phyloP scores from a whole-genome alignment of 2,888 invertebrate species.

The Tetranychus piercei region DNA sequence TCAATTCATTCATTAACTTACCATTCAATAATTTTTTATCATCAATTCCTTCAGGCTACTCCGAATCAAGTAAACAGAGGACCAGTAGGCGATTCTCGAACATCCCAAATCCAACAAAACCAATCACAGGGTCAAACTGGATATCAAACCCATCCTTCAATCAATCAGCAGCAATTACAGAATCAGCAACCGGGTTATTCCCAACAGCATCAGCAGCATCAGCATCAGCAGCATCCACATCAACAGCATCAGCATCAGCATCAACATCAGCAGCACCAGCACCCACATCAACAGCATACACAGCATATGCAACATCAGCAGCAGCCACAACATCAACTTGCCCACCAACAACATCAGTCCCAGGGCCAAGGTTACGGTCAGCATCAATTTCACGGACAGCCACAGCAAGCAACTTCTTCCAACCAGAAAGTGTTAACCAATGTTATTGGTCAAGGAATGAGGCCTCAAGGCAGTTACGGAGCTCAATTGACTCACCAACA shows the following conservation, averaged over 20 bases:
- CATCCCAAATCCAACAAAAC: slow-evolving; percentile 7
- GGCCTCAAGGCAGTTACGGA: slow-evolving; percentile 31
- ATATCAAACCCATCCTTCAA: too few relatives aligned
- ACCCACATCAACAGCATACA: slow-evolving; percentile 13
- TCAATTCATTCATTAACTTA: not conserved
- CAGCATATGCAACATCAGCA: not conserved
- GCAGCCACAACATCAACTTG: not conserved
- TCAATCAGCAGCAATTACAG: too few relatives aligned
- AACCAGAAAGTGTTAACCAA: not conserved
- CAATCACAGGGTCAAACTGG: not conserved
- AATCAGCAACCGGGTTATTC: not conserved
- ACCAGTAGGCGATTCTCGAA: slow-evolving; percentile 9
- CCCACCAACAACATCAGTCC: slow-evolving; percentile 20
- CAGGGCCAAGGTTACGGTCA: slow-evolving; percentile 7
- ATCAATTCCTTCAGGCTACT: not conserved
- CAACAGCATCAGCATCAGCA: not conserved
- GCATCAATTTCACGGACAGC: not conserved
- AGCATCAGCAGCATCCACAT: slow-evolving; percentile 5
- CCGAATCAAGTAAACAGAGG: slow-evolving; percentile 2
- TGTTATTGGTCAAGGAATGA: slow-evolving; percentile 41
- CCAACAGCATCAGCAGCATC: not conserved
- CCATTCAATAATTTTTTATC: not conserved
- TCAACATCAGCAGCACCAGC: slow-evolving; percentile 12
- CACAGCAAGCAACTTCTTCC: not conserved
- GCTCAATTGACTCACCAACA: slow-evolving; percentile 41